Percentiles rank a stretch among this genome's conserved stretches.
Evolutionary conservation across 2,888 invertebrate species (phyloP).

Genomic region (Steinernema hermaphroditum): DNA sequence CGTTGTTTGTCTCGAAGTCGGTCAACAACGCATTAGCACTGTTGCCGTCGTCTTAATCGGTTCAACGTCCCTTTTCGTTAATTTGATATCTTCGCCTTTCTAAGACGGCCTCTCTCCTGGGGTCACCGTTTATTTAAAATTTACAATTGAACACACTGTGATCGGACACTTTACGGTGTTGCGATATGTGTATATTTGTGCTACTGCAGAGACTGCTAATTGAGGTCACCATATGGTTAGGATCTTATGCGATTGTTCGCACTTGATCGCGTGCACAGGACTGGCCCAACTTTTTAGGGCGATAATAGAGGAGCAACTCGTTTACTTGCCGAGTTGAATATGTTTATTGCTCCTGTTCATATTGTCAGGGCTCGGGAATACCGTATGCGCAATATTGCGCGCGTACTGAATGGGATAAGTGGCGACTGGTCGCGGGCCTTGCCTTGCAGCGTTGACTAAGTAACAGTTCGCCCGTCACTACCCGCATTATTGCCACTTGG

Average conservation of each 20-base stretch:
- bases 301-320: not conserved
- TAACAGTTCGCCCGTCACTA: constrained; percentile 26
- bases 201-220: constrained; percentile 1
- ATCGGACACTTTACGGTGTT: not conserved
- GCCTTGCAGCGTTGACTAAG: constrained; percentile 13
- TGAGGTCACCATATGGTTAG: constrained; percentile 28
- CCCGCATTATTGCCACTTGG: constrained; percentile 31
- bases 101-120: not conserved
- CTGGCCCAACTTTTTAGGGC: not conserved
- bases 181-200: not conserved
- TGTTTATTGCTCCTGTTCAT: constrained; percentile 9
- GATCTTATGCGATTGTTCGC: not conserved
- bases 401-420: not conserved
- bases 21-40: not conserved
- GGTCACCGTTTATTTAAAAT: not conserved
- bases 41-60: not conserved
- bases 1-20: not conserved
- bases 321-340: no score
- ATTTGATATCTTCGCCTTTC: not conserved
- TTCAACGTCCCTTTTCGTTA: not conserved
- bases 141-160: not conserved
- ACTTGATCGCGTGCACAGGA: constrained; percentile 19
- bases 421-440: not conserved
- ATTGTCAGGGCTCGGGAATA: not conserved
- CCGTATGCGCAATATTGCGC: not conserved